Percentiles rank a stretch among this genome's conserved stretches.
Conservation (phyloP, 2,888 invertebrate species). For the Rotaria socialis region DNA sequence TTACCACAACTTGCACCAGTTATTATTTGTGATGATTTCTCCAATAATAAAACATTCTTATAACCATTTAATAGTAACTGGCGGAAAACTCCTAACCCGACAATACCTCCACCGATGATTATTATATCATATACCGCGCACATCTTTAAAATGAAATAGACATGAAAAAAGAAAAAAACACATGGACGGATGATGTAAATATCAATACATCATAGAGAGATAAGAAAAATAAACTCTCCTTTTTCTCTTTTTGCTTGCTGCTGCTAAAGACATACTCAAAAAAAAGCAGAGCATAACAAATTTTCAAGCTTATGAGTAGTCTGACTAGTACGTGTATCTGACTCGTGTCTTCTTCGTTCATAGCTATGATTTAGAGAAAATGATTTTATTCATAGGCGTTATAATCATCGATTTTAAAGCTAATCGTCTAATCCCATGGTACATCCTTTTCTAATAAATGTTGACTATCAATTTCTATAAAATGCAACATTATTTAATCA, state of each 20-base stretch:
- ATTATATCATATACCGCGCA: conserved; percentile 49
- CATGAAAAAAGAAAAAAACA: too few species aligned
- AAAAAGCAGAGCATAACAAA: too few species aligned
- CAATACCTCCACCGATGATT: conserved; percentile 53
- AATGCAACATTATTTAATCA: too few species aligned
- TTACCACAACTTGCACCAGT: conserved; percentile 53
- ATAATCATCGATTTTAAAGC: too few species aligned
- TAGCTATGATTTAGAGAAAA: too few species aligned
- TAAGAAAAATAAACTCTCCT: background rate
- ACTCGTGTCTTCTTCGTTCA: too few species aligned
- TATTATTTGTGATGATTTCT: conserved; percentile 51
- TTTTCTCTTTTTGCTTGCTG: background rate
- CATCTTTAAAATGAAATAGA: background rate
- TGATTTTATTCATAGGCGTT: too few species aligned
- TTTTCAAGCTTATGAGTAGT: too few species aligned
- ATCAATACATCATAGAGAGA: background rate
- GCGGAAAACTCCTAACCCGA: conserved; percentile 52
- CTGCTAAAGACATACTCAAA: background rate
- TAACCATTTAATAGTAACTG: conserved; percentile 51
- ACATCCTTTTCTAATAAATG: too few species aligned
- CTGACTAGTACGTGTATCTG: too few species aligned
- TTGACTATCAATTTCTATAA: too few species aligned
- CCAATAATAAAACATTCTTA: conserved; percentile 50
- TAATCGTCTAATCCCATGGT: too few species aligned
- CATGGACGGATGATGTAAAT: background rate